Conservation (phyloP, 2,113 vertebrate species). For the Propithecus coquereli region DNA sequence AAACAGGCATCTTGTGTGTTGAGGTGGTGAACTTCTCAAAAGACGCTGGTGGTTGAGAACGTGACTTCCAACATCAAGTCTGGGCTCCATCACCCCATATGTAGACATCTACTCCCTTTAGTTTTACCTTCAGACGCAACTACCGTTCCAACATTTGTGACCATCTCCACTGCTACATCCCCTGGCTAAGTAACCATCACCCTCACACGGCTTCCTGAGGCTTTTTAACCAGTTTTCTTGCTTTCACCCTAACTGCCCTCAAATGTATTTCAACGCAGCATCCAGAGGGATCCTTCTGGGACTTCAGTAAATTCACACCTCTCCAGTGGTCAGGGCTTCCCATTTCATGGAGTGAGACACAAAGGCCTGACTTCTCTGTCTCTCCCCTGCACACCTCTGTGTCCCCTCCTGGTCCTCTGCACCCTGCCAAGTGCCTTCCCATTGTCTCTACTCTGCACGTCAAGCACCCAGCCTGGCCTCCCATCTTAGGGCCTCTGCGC, state of each 20-base stretch:
- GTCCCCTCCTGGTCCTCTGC: fast-evolving
- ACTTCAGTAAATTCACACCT: not conserved
- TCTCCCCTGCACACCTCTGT: not conserved
- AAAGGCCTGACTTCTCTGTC: not conserved
- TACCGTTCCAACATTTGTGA: not conserved
- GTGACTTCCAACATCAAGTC: not conserved
- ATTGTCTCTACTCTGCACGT: not conserved
- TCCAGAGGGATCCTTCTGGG: not conserved
- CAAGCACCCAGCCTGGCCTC: not conserved
- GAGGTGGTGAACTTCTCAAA: not conserved
- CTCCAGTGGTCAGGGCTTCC: not conserved
- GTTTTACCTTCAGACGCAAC: not conserved
- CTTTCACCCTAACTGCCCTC: not conserved
- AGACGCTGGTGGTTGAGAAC: not conserved
- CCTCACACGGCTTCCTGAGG: not conserved
- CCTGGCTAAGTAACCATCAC: not conserved
- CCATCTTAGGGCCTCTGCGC: not conserved
- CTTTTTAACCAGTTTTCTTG: not conserved
- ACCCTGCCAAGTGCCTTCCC: too few species aligned
- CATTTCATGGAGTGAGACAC: not conserved
- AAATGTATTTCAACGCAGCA: not conserved
- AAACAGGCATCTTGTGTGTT: not conserved
- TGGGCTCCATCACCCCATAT: too few species aligned
- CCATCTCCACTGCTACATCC: too few species aligned
- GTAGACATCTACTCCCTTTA: not conserved